These are phyloP conservation scores for Meteorus cinctellus DNA, from an alignment of 2,888 invertebrate genomes.

Conservation along the genomic window DNA sequence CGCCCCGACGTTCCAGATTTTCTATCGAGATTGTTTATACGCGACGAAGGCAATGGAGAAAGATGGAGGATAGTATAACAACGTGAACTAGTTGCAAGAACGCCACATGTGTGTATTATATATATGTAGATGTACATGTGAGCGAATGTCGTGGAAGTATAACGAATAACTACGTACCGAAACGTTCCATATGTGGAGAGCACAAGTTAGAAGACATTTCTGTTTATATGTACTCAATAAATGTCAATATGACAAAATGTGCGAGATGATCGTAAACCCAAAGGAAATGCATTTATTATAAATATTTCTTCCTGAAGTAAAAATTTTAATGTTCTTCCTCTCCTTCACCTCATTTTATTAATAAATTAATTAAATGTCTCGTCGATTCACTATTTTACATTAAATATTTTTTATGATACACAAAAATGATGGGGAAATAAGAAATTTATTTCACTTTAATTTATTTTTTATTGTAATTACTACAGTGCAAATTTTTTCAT, in stretches of 20 bases:
- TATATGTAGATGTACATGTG: slow-evolving; percentile 46
- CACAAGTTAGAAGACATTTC: slow-evolving; percentile 4
- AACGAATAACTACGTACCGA: slow-evolving; percentile 31
- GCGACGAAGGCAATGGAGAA: slow-evolving; percentile 56
- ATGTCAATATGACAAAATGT: neutral
- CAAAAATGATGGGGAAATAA: too few species aligned
- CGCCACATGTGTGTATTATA: slow-evolving; percentile 63
- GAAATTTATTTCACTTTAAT: too few species aligned
- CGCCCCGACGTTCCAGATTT: slow-evolving; percentile 66
- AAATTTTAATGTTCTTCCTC: slow-evolving; percentile 16
- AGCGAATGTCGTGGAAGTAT: slow-evolving; percentile 8
- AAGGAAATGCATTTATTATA: slow-evolving; percentile 15
- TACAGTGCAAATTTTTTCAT: neutral
- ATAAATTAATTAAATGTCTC: neutral
- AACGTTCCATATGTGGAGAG: slow-evolving; percentile 38
- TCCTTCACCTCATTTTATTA: slow-evolving; percentile 18
- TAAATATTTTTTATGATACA: too few species aligned
- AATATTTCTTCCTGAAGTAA: slow-evolving; percentile 19
- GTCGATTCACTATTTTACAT: neutral
- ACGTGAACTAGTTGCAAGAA: slow-evolving; percentile 59
- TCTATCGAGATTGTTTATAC: slow-evolving; percentile 68
- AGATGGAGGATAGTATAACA: slow-evolving; percentile 53
- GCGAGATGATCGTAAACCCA: neutral
- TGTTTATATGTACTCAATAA: neutral
- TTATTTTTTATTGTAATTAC: too few species aligned